These are phyloP conservation scores for Picathartes gymnocephalus DNA, from an alignment of 2,113 vertebrate species.

Conservation along the genomic window DNA sequence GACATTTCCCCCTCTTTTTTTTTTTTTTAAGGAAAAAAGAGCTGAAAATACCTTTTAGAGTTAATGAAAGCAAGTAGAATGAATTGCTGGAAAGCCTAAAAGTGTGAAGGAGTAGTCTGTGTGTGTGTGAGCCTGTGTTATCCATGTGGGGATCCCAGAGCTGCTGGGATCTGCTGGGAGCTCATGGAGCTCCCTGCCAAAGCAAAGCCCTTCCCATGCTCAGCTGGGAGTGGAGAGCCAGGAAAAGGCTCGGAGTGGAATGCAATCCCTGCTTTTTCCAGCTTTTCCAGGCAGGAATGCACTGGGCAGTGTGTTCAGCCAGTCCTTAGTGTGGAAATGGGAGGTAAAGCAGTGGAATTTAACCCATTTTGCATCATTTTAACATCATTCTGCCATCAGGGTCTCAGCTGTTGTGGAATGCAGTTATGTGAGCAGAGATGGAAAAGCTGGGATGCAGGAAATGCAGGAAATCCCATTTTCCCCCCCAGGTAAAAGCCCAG, in stretches of 20 bases:
- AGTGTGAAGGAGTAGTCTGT: not conserved
- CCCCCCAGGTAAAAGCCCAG: not conserved
- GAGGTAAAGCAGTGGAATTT: not conserved
- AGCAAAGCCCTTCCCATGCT: not conserved
- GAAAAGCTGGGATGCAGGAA: not conserved
- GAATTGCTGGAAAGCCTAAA: not conserved
- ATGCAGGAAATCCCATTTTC: not conserved
- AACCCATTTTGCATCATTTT: fast-evolving
- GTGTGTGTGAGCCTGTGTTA: not conserved
- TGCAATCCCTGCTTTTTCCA: not conserved
- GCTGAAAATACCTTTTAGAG: not conserved
- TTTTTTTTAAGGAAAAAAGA: not conserved
- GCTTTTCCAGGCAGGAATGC: not conserved
- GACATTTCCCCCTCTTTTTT: not conserved
- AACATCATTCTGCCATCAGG: not conserved
- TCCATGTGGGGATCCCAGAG: not conserved
- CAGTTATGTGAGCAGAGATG: not conserved
- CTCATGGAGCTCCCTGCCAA: not conserved
- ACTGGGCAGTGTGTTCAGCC: not conserved
- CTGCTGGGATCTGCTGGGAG: not conserved
- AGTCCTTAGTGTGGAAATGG: not conserved
- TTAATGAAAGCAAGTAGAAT: not conserved
- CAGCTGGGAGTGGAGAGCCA: not conserved
- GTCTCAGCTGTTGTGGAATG: not conserved
- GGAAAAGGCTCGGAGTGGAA: not conserved